Base-by-base conservation (phyloP, 2,888 invertebrate species). In the Hydrotaea cyrtoneurina region DNA sequence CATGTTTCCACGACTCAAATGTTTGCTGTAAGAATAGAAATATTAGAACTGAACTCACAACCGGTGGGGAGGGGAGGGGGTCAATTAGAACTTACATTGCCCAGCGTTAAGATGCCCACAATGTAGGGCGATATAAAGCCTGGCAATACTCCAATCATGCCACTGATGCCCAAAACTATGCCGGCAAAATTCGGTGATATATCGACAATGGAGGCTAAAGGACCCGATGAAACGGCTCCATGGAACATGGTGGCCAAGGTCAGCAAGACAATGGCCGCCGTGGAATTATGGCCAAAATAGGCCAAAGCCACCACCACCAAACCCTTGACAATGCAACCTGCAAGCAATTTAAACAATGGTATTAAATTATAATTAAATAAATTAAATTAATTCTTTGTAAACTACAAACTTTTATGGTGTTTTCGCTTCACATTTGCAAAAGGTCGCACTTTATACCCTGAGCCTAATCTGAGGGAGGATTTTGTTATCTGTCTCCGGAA, bases 221-320 rank as follows among this genome's bases (percentile, higher is more conserved):
- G 94, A 0, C 95, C 95, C 0, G 95, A 94, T 0, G 95, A 95
- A 1, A 95, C 94, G 0, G 95, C 94, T 0, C 96, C 96, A 88
- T 95, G 95, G 8, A 94, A 92, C 55, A 94, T 94, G 0, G 94
- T 94, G 0, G 95, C 95, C n/a, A 94, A 86, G 50, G 94, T 94
- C 85, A 96, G 92, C 86, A 95, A 93, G 2, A 94, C 88, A 62
- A 95, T 93, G 0, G 95, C 95, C 2, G 93, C 91, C 0, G 90
- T 91, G 4, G 94, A 93, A 88, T 95, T 93, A 88, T 95, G 95
- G 0, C 95, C 95, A 43, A 94, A 94, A 87, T 93, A 94, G 0
- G 95, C 94, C 78, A 96, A 89, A 0, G 93, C 94, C n/a, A 95
- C 82, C 69, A 95, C 93, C 76, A 94, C 93, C 0, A 95, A 23